Evolutionary conservation across 1,140 invertebrate genomes (phyloP).

Genomic region (Philotrypesis tridentata): DNA sequence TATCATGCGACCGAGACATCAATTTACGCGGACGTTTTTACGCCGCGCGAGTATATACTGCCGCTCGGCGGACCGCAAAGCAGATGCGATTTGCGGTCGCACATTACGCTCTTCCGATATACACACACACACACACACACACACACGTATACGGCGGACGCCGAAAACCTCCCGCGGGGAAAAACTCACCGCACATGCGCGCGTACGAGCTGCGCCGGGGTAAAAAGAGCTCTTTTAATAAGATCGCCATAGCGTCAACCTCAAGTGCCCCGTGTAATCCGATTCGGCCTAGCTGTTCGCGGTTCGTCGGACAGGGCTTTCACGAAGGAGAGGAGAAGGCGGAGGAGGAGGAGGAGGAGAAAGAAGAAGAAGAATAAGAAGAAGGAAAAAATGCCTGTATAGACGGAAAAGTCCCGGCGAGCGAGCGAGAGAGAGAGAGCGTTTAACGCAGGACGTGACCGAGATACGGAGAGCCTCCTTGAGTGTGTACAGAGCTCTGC

Average conservation of each 20-base stretch:
- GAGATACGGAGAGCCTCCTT: too few species aligned
- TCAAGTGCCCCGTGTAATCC: not conserved
- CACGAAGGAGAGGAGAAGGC: too few species aligned
- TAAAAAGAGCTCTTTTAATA: conserved; percentile 6
- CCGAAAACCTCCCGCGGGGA: not conserved
- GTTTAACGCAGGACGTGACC: not conserved
- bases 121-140: too few species aligned
- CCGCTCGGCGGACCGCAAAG: conserved; percentile 22
- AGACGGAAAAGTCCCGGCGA: not conserved
- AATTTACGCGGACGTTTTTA: not conserved
- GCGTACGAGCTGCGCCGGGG: too few species aligned
- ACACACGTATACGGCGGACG: too few species aligned
- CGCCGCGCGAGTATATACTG: not conserved
- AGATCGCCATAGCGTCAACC: conserved; percentile 9
- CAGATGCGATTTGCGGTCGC: conserved; percentile 16
- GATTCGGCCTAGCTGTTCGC: not conserved
- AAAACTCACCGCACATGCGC: not conserved
- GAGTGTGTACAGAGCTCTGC: too few species aligned
- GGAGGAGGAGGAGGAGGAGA: too few species aligned
- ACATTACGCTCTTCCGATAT: not conserved
- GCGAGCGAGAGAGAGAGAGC: too few species aligned
- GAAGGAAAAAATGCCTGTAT: not conserved
- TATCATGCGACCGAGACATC: not conserved
- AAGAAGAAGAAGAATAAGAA: not conserved
- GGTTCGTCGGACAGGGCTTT: too few species aligned